phyloP scores from a whole-genome alignment of 2,113 vertebrate species.

The Columba livia region DNA sequence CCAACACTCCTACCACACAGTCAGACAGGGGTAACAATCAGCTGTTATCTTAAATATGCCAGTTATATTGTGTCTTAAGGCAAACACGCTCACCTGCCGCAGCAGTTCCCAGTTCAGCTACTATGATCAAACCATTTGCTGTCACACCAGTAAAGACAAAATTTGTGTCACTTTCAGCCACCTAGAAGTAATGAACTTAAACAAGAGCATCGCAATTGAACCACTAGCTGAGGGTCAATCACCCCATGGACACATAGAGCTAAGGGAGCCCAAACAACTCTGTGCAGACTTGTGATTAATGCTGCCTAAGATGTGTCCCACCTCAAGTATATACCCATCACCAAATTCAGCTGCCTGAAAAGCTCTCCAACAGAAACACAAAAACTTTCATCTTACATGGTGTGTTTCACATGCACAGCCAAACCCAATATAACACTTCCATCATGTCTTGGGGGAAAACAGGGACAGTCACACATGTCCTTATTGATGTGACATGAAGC shows the following conservation, averaged over 20 bases:
- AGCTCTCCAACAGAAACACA: background rate
- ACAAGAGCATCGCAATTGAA: background rate
- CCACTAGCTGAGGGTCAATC: background rate
- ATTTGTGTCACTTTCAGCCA: background rate
- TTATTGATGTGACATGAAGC: background rate
- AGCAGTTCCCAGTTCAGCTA: background rate
- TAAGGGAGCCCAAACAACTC: background rate
- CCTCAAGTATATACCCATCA: background rate
- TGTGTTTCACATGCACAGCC: background rate
- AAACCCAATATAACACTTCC: background rate
- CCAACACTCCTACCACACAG: background rate
- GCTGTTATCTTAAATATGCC: background rate
- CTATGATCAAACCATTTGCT: background rate
- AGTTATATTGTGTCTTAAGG: background rate
- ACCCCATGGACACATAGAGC: background rate
- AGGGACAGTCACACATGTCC: background rate
- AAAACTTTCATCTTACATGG: fast-evolving
- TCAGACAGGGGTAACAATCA: background rate
- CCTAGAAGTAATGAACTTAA: background rate
- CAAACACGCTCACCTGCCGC: background rate
- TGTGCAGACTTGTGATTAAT: background rate
- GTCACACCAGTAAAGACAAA: background rate
- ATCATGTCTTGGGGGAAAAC: background rate
- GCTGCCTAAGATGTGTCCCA: background rate
- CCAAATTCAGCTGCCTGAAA: background rate